Conservation (phyloP, 2,797 vertebrate genomes). For the Stomatorhinus walkeri region DNA sequence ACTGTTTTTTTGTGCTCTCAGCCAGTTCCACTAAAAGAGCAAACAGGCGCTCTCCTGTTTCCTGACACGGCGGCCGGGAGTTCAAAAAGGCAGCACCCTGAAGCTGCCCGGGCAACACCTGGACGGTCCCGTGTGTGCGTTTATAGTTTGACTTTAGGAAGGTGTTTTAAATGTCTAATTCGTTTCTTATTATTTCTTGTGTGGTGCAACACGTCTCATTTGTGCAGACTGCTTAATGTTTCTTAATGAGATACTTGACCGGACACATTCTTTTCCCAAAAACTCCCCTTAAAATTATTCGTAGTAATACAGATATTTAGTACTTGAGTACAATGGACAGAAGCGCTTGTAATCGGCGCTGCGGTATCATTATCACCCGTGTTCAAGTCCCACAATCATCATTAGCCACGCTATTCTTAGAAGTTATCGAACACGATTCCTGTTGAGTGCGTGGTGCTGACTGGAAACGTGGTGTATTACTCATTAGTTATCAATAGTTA, state of each 20-base stretch:
- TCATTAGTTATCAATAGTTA: conserved; percentile 8
- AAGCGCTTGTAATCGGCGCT: neutral
- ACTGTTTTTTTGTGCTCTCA: neutral
- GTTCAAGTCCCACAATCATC: conserved; percentile 2
- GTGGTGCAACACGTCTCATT: neutral
- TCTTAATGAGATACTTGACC: neutral
- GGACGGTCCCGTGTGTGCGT: neutral
- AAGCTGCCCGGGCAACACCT: neutral
- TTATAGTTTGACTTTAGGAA: neutral
- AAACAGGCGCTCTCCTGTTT: neutral
- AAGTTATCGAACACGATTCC: neutral
- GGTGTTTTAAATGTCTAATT: neutral
- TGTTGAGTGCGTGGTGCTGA: neutral
- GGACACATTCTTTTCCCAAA: neutral
- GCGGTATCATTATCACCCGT: neutral
- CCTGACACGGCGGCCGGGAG: neutral
- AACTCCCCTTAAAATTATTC: neutral
- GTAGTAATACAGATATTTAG: neutral
- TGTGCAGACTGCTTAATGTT: neutral
- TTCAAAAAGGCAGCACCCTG: neutral
- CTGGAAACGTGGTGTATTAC: neutral
- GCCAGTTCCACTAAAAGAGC: neutral
- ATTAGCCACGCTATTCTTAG: conserved; percentile 10
- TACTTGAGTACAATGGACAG: neutral
- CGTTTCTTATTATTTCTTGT: neutral